phyloP scores from a whole-genome alignment of 2,113 vertebrate genomes.

The Gasterosteus nipponicus region DNA sequence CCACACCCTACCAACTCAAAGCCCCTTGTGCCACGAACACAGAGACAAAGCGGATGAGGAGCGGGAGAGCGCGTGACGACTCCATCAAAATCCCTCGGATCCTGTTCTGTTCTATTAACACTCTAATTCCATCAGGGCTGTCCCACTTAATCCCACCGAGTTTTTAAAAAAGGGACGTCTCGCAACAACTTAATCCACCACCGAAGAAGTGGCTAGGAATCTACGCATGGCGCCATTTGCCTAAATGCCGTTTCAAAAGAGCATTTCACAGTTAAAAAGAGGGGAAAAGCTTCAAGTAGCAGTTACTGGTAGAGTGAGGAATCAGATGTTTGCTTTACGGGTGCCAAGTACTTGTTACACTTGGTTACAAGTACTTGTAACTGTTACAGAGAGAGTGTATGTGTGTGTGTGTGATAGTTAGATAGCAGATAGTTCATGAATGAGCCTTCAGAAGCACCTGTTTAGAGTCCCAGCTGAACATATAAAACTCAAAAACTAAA shows the following conservation, averaged over 20 bases:
- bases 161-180: constrained; percentile 50
- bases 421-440: constrained; percentile 7
- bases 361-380: neutral
- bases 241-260: constrained; percentile 31
- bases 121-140: constrained; percentile 46
- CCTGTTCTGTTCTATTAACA: constrained; percentile 21
- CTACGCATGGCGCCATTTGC: constrained; percentile 27
- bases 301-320: neutral
- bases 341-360: constrained; percentile 13
- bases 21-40: constrained; percentile 35
- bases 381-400: neutral
- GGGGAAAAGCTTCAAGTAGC: constrained; percentile 32
- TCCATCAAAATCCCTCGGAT: constrained; percentile 32
- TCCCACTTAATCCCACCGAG: constrained; percentile 52
- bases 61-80: constrained; percentile 9
- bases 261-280: constrained; percentile 22
- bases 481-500: constrained; percentile 4
- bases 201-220: constrained; percentile 32
- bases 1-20: too few species aligned
- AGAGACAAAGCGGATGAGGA: constrained; percentile 10
- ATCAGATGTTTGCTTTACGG: neutral
- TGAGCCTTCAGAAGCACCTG: constrained; percentile 25
- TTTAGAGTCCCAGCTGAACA: neutral
- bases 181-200: constrained; percentile 48
- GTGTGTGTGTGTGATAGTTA: neutral